Evolutionary conservation across 2,888 invertebrate species (phyloP).

Genomic region (Ochropleura plecta): DNA sequence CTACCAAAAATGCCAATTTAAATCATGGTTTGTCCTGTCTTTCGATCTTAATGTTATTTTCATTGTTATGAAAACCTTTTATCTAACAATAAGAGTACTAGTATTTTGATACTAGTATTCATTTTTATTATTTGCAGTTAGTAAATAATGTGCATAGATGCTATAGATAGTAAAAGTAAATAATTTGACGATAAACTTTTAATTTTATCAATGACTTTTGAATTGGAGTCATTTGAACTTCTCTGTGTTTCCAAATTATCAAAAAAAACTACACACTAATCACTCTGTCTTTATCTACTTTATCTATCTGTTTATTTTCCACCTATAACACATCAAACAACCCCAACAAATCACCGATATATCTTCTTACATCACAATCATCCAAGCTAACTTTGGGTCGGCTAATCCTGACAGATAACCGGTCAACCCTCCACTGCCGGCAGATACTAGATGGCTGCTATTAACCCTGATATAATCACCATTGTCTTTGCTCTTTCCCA

Average conservation of each 20-base stretch:
- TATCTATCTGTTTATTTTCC: neutral
- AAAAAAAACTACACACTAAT: neutral
- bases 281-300: neutral
- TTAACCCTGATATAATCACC: slow-evolving; percentile 87
- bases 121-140: no score
- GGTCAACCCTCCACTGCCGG: slow-evolving; percentile 69
- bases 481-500: slow-evolving; percentile 89
- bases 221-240: neutral
- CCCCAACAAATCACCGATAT: slow-evolving; percentile 55
- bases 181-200: neutral
- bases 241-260: neutral
- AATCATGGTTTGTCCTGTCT: neutral
- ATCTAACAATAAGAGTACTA: no score
- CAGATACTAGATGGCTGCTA: slow-evolving; percentile 82
- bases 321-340: slow-evolving; percentile 17
- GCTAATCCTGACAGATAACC: slow-evolving; percentile 84
- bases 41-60: neutral
- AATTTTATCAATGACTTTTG: neutral
- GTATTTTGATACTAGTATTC: no score
- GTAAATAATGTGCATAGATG: no score
- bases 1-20: neutral
- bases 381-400: slow-evolving; percentile 64
- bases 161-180: no score
- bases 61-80: neutral
- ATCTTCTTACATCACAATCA: slow-evolving; percentile 67